Evolutionary conservation across 2,888 invertebrate species (phyloP), one percentile per base, ranked within the genome.

Genomic region (Lissonota sp.): DNA sequence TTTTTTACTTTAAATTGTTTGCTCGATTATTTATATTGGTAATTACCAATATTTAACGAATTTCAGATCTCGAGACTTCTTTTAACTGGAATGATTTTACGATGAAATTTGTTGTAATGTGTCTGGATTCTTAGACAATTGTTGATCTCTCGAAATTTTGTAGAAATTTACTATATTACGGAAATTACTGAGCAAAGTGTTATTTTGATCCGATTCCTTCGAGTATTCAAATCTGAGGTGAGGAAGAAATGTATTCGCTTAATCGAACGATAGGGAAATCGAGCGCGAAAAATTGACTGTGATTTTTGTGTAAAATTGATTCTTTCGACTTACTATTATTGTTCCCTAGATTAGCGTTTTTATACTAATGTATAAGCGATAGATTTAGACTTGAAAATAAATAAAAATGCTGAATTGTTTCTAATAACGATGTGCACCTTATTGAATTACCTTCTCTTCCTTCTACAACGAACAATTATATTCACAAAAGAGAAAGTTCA

Each of bases 401-500:
- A 60, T 8, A 51, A 14, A 58, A 73, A 51, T 44, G 12, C n/a
- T 58, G 49, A 49, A 46, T 60, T n/a, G 51, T 67, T 67, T 75
- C 26, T 53, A 51, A 67, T 60, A 53, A 58, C 37, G 40, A 14
- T 51, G 26, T 39, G 12, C 37, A 39, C 8, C 14, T 39, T 3
- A 42, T 66, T 60, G 16, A 4, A 5, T 8, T 69, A 7, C n/a
- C 8, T 42, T 37, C 5, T 42, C n/a, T 12, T 26, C 58, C n/a
- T 66, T 39, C 2, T 58, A 14, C 12, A 40, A 60, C 6, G 5
- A 10, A 40, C 42, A n/a, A n/a, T n/a, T n/a, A n/a, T n/a, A 42
- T 55, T 70, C 58, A 71, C 49, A 49, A 77, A 26, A 44, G 63
- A 57, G 77, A 70, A 70, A 77, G 69, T 60, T 44, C 46, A 40